These are phyloP conservation scores for Cantharis lateralis DNA, from an alignment of 2,888 invertebrate species.

Conservation along the genomic window DNA sequence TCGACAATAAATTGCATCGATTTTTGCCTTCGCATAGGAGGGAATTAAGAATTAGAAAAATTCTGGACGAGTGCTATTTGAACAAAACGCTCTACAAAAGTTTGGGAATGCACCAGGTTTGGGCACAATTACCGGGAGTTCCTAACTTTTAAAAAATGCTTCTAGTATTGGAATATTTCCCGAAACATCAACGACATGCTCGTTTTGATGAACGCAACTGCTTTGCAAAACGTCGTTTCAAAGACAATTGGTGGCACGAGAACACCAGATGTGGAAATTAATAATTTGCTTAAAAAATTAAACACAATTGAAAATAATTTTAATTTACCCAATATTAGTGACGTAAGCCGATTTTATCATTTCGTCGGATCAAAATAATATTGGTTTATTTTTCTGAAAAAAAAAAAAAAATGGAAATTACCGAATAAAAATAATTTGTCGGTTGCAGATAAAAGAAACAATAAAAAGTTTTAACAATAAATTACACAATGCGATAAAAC, in stretches of 20 bases:
- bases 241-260: neutral
- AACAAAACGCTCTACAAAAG: conserved; percentile 28
- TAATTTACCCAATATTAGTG: neutral
- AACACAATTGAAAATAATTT: neutral
- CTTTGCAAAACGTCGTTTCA: neutral
- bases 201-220: neutral
- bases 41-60: conserved; percentile 18
- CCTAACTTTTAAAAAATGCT: neutral
- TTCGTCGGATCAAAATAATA: no score
- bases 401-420: neutral
- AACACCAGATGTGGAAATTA: neutral
- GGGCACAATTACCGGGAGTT: neutral
- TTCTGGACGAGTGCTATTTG: conserved; percentile 27
- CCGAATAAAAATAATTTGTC: neutral
- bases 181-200: neutral
- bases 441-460: neutral
- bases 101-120: conserved; percentile 29
- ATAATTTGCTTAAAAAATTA: neutral
- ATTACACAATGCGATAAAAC: neutral
- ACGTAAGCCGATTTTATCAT: neutral
- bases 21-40: conserved; percentile 8
- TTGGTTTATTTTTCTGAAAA: no score
- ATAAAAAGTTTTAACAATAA: neutral
- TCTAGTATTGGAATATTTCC: conserved; percentile 4
- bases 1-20: conserved; percentile 23